These are phyloP conservation scores for Calephelis perditalis DNA, from an alignment of 2,888 invertebrate genomes.

Conservation along the genomic window DNA sequence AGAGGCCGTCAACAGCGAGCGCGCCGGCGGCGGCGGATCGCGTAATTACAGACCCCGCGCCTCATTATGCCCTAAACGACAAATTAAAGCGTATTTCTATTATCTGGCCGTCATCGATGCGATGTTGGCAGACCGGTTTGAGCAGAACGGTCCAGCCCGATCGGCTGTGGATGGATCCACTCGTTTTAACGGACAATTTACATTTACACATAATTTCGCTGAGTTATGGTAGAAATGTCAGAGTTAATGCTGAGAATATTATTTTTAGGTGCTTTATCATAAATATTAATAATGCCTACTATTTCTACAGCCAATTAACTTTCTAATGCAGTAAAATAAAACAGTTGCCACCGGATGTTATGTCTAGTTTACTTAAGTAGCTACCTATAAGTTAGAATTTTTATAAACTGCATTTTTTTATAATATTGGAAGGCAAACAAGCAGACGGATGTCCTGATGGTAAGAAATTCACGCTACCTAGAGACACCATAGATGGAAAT, in stretches of 20 bases:
- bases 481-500: no score
- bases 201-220: conserved; percentile 12
- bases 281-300: conserved; percentile 1
- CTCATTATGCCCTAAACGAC: conserved; percentile 78
- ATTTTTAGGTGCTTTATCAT: neutral
- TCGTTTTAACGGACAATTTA: conserved; percentile 13
- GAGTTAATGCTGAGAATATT: neutral
- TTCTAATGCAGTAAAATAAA: neutral
- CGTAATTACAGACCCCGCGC: conserved; percentile 77
- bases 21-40: conserved; percentile 69
- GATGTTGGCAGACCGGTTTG: conserved; percentile 53
- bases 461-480: no score
- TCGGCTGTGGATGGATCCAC: conserved; percentile 27
- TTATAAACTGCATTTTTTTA: no score
- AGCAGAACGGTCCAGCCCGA: conserved; percentile 39
- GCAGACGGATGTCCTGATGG: no score
- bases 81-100: conserved; percentile 78
- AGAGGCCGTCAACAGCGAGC: conserved; percentile 74
- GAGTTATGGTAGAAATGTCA: neutral
- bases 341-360: conserved; percentile 8
- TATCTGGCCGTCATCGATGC: conserved; percentile 69
- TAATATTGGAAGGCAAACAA: no score
- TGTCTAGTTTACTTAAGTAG: neutral
- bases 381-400: no score
- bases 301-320: neutral